Conservation (phyloP, 2,113 vertebrate genomes). For the Hemiscyllium ocellatum region DNA sequence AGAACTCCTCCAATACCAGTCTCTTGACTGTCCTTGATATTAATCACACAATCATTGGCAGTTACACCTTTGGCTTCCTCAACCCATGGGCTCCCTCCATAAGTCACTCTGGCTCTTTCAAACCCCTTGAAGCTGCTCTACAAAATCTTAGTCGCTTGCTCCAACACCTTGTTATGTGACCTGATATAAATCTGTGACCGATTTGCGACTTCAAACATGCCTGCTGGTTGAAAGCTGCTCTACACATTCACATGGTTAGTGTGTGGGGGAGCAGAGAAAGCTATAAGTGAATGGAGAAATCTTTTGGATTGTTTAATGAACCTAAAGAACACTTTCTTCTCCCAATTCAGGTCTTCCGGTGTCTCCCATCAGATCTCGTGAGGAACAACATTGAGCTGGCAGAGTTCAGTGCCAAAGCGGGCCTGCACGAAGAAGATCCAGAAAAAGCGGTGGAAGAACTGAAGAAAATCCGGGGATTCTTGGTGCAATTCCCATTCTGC, state of each 20-base stretch:
- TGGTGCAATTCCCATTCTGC: constrained; percentile 87
- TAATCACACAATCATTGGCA: too few relatives aligned
- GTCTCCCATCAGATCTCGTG: constrained; percentile 87
- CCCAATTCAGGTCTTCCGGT: constrained; percentile 79
- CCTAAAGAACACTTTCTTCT: neutral
- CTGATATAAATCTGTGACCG: neutral
- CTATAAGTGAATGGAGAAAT: too few relatives aligned
- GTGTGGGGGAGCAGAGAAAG: neutral
- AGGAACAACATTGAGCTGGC: constrained; percentile 72
- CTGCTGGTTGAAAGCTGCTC: neutral
- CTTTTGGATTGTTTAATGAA: neutral
- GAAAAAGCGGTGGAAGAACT: constrained; percentile 75
- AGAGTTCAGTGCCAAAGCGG: constrained; percentile 66
- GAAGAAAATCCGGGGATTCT: constrained; percentile 85
- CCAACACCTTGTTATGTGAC: neutral
- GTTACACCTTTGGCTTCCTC: too few relatives aligned
- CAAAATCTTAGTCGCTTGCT: too few relatives aligned
- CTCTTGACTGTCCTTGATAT: too few relatives aligned
- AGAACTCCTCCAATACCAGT: too few relatives aligned
- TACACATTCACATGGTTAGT: neutral
- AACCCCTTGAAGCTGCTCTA: too few relatives aligned
- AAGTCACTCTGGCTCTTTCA: too few relatives aligned
- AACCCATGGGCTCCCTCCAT: too few relatives aligned
- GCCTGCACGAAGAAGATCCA: constrained; percentile 71
- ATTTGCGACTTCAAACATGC: too few relatives aligned